Conservation (phyloP, 2,888 invertebrate species). For the Pseudoips prasinana region DNA sequence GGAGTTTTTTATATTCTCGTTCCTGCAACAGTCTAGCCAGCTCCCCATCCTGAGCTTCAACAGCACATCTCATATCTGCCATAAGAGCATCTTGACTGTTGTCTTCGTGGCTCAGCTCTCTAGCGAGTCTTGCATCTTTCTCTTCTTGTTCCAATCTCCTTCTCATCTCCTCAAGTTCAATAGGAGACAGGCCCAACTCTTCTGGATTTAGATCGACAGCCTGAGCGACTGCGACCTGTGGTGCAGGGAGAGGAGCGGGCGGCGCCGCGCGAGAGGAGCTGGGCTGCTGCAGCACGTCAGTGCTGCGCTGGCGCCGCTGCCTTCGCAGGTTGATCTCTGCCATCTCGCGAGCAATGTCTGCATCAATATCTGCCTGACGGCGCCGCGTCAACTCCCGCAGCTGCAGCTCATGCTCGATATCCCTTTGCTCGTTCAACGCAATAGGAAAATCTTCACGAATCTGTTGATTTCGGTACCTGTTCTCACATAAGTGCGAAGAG, state of each 20-base stretch:
- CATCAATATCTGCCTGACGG: slow-evolving; percentile 72
- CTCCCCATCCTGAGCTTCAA: slow-evolving; percentile 75
- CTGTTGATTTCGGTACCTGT: slow-evolving; percentile 72
- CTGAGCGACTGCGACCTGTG: slow-evolving; percentile 19
- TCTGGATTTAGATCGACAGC: slow-evolving; percentile 52
- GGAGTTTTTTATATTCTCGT: slow-evolving; percentile 72
- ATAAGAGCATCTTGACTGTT: slow-evolving; percentile 61
- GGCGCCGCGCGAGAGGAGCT: slow-evolving; percentile 57
- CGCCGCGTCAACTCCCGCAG: slow-evolving; percentile 59
- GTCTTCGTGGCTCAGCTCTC: slow-evolving; percentile 63
- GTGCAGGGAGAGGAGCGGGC: slow-evolving; percentile 30
- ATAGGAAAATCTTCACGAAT: slow-evolving; percentile 77
- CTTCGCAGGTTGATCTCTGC: slow-evolving; percentile 71
- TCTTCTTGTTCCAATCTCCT: slow-evolving; percentile 70
- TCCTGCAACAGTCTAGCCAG: slow-evolving; percentile 70
- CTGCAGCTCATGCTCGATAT: slow-evolving; percentile 64
- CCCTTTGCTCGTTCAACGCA: slow-evolving; percentile 68
- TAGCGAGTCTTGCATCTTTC: slow-evolving; percentile 64
- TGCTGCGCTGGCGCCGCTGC: slow-evolving; percentile 54
- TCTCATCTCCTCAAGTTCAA: slow-evolving; percentile 66
- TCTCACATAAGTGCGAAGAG: slow-evolving; percentile 72
- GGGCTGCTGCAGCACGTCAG: slow-evolving; percentile 55
- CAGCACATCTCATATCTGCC: slow-evolving; percentile 73
- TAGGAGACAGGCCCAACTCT: slow-evolving; percentile 64
- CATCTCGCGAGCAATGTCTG: slow-evolving; percentile 73